Conservation (phyloP, 1,140 invertebrate species). For the Rhopalosiphum padi region DNA sequence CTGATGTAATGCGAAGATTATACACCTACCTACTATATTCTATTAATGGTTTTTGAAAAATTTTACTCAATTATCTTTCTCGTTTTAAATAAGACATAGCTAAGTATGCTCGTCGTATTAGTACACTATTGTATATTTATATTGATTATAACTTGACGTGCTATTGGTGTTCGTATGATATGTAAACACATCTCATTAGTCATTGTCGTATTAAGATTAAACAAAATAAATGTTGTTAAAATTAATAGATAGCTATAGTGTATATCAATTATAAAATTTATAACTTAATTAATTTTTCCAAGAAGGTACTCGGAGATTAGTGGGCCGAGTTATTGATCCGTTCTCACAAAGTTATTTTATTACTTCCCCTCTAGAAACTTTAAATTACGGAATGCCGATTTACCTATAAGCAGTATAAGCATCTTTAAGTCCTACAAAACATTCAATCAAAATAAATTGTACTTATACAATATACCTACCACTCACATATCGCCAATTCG, state of each 20-base stretch:
- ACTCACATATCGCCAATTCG: neutral
- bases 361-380: neutral
- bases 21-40: neutral
- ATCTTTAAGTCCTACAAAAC: neutral
- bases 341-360: neutral
- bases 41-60: neutral
- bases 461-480: too few relatives aligned
- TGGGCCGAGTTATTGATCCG: neutral
- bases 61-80: neutral
- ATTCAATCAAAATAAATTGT: neutral
- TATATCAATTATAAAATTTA: neutral
- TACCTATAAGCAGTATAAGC: too few relatives aligned
- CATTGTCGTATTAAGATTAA: too few relatives aligned
- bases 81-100: too few relatives aligned
- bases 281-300: neutral
- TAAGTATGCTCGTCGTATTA: too few relatives aligned
- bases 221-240: neutral
- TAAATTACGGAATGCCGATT: neutral
- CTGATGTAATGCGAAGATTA: neutral
- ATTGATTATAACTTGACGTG: neutral
- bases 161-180: too few relatives aligned
- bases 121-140: too few relatives aligned
- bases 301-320: neutral
- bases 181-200: too few relatives aligned
- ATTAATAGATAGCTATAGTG: neutral